Percentiles rank a stretch among this genome's conserved stretches.
Conservation (phyloP, 2,888 invertebrate species). For the Sipha maydis region DNA sequence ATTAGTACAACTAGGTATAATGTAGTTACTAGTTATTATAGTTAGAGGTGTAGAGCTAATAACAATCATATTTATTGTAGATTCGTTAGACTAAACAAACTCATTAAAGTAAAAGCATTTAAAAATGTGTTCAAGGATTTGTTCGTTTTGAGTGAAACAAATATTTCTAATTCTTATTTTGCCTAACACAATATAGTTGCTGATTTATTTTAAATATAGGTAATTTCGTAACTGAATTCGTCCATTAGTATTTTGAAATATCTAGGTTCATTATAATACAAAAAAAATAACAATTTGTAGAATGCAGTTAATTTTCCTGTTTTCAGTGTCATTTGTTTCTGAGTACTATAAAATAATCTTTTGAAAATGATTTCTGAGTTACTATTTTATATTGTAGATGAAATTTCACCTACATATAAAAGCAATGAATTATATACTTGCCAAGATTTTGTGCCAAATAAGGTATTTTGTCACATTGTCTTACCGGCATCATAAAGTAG, state of each 20-base stretch:
- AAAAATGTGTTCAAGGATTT: constrained; percentile 3
- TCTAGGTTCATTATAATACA: neutral
- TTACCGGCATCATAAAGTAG: neutral
- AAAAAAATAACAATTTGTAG: neutral
- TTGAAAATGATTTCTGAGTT: neutral
- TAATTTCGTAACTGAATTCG: neutral
- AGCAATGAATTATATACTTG: constrained; percentile 20
- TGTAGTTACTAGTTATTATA: neutral
- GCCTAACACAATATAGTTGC: neutral
- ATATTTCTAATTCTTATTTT: neutral
- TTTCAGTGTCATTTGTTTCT: neutral
- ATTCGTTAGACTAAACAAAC: neutral
- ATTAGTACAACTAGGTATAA: neutral
- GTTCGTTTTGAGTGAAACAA: neutral
- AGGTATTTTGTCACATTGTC: constrained; percentile 42
- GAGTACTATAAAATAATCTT: neutral
- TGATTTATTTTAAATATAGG: neutral
- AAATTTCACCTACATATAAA: constrained; percentile 46
- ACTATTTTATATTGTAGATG: constrained; percentile 19
- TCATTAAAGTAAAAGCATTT: neutral
- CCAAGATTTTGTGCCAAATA: constrained; percentile 58
- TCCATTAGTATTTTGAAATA: constrained; percentile 4
- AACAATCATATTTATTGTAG: neutral
- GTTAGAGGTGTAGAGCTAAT: neutral
- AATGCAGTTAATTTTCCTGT: constrained; percentile 12